A percentile compares a stretch with the other conserved stretches of the same genome.
Conservation (phyloP, 2,113 vertebrate species). For the Pica pica region DNA sequence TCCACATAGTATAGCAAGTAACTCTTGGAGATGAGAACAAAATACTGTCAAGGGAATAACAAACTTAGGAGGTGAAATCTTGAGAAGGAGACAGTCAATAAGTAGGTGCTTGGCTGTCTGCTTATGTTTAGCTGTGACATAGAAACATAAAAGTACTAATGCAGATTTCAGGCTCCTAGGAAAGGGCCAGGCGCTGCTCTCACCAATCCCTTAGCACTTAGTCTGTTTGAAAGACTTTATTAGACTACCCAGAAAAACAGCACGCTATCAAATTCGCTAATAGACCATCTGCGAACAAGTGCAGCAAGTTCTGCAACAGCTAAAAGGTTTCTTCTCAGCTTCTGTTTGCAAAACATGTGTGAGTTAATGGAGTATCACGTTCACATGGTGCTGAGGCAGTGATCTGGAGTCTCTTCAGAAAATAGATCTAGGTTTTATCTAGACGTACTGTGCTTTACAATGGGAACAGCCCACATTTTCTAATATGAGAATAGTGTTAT, state of each 20-base stretch:
- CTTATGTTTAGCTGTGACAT: not conserved
- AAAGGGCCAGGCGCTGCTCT: not conserved
- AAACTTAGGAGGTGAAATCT: not conserved
- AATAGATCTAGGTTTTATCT: not conserved
- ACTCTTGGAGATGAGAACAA: not conserved
- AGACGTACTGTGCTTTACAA: not conserved
- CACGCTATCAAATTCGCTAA: constrained; percentile 28
- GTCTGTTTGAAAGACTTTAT: constrained; percentile 14
- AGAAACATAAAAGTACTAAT: not conserved
- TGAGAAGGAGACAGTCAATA: not conserved
- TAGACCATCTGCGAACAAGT: not conserved
- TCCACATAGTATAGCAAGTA: not conserved
- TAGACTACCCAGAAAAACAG: not conserved
- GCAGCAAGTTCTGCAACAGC: not conserved
- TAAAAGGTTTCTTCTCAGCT: constrained; percentile 39
- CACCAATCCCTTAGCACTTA: not conserved
- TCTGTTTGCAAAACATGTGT: constrained; percentile 66
- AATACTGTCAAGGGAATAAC: not conserved
- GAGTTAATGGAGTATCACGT: constrained; percentile 59
- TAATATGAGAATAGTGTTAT: not conserved
- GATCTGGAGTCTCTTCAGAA: constrained; percentile 16
- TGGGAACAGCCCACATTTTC: not conserved
- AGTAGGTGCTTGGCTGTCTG: not conserved
- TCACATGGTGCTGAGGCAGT: constrained; percentile 26
- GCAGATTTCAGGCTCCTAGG: not conserved